phyloP scores from a whole-genome alignment of 2,113 vertebrate genomes.

The Anoura caudifer region DNA sequence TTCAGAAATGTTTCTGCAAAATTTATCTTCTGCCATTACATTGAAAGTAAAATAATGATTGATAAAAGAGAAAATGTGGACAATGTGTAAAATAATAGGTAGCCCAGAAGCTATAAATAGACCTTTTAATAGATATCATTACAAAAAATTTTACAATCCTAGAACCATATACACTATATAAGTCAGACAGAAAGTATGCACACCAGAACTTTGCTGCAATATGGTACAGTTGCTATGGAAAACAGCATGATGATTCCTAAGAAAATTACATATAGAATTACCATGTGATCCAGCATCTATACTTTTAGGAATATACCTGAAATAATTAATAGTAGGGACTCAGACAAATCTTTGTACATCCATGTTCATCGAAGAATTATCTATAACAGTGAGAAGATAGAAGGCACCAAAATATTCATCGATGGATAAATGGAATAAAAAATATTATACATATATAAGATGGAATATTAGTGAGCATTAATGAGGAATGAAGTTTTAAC shows the following conservation, averaged over 20 bases:
- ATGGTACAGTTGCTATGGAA: not conserved
- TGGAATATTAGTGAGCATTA: not conserved
- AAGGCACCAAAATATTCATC: not conserved
- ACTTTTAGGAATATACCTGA: not conserved
- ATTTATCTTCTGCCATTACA: not conserved
- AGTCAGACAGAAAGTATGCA: not conserved
- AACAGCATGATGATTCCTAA: not conserved
- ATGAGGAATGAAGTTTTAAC: not conserved
- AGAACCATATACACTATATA: not conserved
- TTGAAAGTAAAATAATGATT: not conserved
- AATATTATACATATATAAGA: not conserved
- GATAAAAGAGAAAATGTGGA: not conserved
- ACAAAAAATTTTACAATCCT: not conserved
- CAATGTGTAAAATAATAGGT: not conserved
- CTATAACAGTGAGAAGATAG: not conserved
- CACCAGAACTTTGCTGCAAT: not conserved
- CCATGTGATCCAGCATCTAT: not conserved
- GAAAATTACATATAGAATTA: not conserved
- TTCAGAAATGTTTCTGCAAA: not conserved
- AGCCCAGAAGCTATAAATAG: not conserved
- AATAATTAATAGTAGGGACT: not conserved
- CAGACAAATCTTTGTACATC: not conserved
- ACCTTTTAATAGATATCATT: not conserved
- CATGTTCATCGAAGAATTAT: not conserved
- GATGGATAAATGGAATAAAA: not conserved